Conservation (phyloP, 1,140 invertebrate species). For the Trigoniulus corallinus region DNA sequence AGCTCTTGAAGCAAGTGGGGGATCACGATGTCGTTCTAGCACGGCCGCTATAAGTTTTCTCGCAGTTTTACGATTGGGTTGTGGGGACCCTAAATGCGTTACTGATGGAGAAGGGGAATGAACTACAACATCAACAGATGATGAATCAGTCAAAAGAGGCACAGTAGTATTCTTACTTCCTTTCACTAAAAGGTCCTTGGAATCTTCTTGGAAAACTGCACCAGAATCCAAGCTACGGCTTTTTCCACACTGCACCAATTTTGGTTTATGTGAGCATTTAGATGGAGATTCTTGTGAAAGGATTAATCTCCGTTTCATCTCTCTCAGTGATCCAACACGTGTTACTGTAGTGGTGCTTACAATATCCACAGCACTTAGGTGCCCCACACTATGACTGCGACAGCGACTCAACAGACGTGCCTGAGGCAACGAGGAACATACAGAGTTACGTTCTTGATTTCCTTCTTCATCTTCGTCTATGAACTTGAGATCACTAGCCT, state of each 20-base stretch:
- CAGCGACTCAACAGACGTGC: conserved; percentile 7
- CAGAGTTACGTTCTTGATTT: conserved; percentile 10
- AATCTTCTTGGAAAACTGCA: background rate
- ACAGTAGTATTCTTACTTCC: too few relatives aligned
- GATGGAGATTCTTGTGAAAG: background rate
- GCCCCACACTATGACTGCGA: conserved; percentile 65
- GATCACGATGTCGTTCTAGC: too few relatives aligned
- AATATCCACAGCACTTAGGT: conserved; percentile 57
- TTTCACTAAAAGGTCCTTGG: background rate
- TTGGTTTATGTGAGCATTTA: conserved; percentile 9
- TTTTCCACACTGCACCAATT: conserved; percentile 54
- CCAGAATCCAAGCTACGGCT: conserved; percentile 59
- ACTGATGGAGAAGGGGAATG: background rate
- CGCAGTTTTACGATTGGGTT: too few relatives aligned
- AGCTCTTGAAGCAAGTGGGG: background rate
- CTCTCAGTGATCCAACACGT: conserved; percentile 25
- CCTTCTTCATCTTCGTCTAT: conserved; percentile 26
- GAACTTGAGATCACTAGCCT: conserved; percentile 24
- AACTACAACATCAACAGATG: background rate
- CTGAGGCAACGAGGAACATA: conserved; percentile 6
- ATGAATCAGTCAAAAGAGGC: too few relatives aligned
- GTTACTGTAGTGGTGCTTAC: conserved; percentile 50
- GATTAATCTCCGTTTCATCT: conserved; percentile 19
- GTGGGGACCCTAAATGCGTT: background rate
- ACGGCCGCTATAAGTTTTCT: too few relatives aligned